These are phyloP conservation scores for Cladorhizidae sp. DNA, from an alignment of 37 sponge, comb jelly and placozoan species.

Conservation along the genomic window DNA sequence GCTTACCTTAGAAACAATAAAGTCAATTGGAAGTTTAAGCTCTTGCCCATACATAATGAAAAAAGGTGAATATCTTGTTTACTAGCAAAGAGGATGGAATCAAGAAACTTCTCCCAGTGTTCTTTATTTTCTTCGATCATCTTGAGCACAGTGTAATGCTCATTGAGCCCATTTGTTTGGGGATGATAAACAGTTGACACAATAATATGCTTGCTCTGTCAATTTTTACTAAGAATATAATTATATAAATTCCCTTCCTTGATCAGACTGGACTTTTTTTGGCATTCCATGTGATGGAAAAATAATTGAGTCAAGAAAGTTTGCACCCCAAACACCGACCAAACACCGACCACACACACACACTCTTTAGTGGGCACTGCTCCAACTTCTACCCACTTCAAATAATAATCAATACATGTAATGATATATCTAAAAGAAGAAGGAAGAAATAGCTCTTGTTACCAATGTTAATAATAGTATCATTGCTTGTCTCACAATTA, in stretches of 20 bases:
- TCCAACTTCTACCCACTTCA: conserved; percentile 48
- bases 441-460: too few species aligned
- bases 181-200: not conserved
- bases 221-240: not conserved
- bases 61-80: conserved; percentile 48
- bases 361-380: conserved; percentile 25
- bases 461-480: too few species aligned
- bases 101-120: conserved; percentile 41
- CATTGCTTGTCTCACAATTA: too few species aligned
- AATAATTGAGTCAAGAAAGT: conserved; percentile 24
- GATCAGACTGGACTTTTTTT: conserved; percentile 43
- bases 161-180: conserved; percentile 62
- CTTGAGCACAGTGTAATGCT: too few species aligned
- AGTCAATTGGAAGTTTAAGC: conserved; percentile 21
- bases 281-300: conserved; percentile 32
- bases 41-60: conserved; percentile 23
- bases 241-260: conserved; percentile 61
- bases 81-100: conserved; percentile 32
- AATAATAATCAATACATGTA: conserved; percentile 9
- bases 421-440: too few species aligned
- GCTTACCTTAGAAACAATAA: conserved; percentile 2
- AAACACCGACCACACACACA: conserved; percentile 11
- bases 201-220: conserved; percentile 13
- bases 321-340: too few species aligned
- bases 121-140: too few species aligned